Evolutionary conservation across 2,113 vertebrate genomes (phyloP), one percentile per base, ranked within the genome.

Genomic region (Bombycilla garrulus): DNA sequence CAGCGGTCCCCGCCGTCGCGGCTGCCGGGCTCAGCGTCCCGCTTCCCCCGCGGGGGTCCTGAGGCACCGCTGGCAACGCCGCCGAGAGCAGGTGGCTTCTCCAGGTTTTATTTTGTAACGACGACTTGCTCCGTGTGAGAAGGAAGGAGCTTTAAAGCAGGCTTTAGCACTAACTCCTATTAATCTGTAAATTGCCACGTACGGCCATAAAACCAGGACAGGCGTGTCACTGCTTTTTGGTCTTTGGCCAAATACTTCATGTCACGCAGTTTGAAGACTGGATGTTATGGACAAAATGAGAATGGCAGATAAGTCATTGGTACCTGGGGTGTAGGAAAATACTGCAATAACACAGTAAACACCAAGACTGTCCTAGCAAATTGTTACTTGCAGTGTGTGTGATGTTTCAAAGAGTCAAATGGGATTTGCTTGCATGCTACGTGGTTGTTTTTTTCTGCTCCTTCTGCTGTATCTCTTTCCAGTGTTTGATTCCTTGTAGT

Each of bases 371-470:
- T 56, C 26, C 8, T 5, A 35, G n/a, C 36, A 76, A 69, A 45
- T 50, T 48, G 17, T 51, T 29, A 21, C 57, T 92, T 15, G 12
- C 31, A 50, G 35, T 5, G 5, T 22, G 31, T 1, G 2, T 72
- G 25, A 28, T 65, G 31, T 53, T 62, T 54, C 17, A 0, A 15
- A 33, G 3, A 70, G 18, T 28, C 40, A 31, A 31, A 73, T 15
- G 11, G 9, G 22, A 36, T 54, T 89, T 0, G 0, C 31, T 80
- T 24, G 9, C 54, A 23, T 88, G 29, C 19, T 31, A 4, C 3
- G 0, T 8, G 14, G n/a, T 42, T 9, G 0, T 6, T 61, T 74
- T 74, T 86, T 88, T 4, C 72, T 62, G 12, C 31, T 79, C 4
- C 33, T 79, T 23, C 26, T 69, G 15, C 29, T 66, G 0, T 51